Conservation (phyloP, 2,797 vertebrate genomes). For the Microcaecilia unicolor region DNA sequence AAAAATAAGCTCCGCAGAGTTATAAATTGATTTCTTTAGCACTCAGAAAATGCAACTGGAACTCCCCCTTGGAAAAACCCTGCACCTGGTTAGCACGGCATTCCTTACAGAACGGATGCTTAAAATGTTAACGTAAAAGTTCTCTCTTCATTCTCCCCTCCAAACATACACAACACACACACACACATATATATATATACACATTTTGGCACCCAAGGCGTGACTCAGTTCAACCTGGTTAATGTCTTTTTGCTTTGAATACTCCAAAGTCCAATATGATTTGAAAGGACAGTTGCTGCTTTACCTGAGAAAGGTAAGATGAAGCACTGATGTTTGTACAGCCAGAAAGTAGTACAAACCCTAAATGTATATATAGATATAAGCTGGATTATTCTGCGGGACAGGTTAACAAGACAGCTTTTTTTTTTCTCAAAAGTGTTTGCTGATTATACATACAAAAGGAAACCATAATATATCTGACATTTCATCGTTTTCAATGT, state of each 20-base stretch:
- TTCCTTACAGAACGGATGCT: too few species aligned
- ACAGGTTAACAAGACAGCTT: too few species aligned
- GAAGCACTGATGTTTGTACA: constrained; percentile 24
- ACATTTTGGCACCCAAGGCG: constrained; percentile 54
- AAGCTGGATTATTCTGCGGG: too few species aligned
- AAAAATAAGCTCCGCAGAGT: too few species aligned
- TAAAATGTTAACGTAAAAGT: too few species aligned
- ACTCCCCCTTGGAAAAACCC: constrained; percentile 1
- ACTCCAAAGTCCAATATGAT: constrained; percentile 12
- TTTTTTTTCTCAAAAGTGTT: too few species aligned
- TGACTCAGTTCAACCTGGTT: constrained; percentile 15
- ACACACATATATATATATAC: background rate
- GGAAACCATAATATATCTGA: constrained; percentile 30
- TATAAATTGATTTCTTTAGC: too few species aligned
- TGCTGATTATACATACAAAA: constrained; percentile 45
- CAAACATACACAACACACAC: background rate
- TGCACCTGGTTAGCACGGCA: too few species aligned
- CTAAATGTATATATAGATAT: constrained; percentile 22
- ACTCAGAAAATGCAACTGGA: constrained; percentile 13
- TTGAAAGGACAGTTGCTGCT: constrained; percentile 4
- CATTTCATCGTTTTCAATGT: constrained; percentile 61
- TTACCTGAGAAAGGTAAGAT: constrained; percentile 11
- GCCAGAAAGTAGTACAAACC: constrained; percentile 20
- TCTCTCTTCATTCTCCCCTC: too few species aligned
- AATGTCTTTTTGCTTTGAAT: constrained; percentile 4